Evolutionary conservation across 2,888 invertebrate genomes (phyloP), one percentile per base, ranked within the genome.

Genomic region (Cephonodes hylas): DNA sequence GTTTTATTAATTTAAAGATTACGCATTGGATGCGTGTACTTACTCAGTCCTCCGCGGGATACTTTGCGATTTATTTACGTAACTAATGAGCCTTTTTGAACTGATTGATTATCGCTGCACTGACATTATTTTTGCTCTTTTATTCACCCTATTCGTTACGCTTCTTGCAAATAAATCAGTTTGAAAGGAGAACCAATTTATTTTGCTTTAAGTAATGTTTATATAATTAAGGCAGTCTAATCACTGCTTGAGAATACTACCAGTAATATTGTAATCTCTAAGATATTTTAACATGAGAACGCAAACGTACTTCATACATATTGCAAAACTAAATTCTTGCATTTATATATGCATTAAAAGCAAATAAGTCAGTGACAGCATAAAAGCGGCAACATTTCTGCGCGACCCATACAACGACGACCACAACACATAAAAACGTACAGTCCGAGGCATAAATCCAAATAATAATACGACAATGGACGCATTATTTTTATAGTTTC

Each of bases 1-100:
- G 72, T 74, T 76, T 76, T 81, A 82, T 81, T 79, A 79, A 80
- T 80, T 79, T 79, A 74, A 77, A 80, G 72, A 78, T 80, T 79
- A 79, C 65, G 31, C 65, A 63, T 59, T 67, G 72, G 59, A 57
- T 60, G 48, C 22, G 22, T 66, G 20, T 42, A 42, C 48, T 63
- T 59, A 22, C 59, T 64, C 65, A 63, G 38, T 63, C 58, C 60
- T 65, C 57, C 68, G 60, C 69, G 53, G 53, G 18, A 53, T 53
- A 4, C 53, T 27, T 53, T 18, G 53, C 31, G 53, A 53, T 53
- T 53, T 31, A 53, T 53, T 53, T 13, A 53, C 20, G 15, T 48
- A 27, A 53, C 18, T 53, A 53, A 53, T 20, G 53, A 53, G 31
- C 15, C 27, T 53, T 15, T 53, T 31, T 53, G 10, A 53, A 31